phyloP scores from a whole-genome alignment of 2,888 invertebrate species.

The Ormyrus rosae region DNA sequence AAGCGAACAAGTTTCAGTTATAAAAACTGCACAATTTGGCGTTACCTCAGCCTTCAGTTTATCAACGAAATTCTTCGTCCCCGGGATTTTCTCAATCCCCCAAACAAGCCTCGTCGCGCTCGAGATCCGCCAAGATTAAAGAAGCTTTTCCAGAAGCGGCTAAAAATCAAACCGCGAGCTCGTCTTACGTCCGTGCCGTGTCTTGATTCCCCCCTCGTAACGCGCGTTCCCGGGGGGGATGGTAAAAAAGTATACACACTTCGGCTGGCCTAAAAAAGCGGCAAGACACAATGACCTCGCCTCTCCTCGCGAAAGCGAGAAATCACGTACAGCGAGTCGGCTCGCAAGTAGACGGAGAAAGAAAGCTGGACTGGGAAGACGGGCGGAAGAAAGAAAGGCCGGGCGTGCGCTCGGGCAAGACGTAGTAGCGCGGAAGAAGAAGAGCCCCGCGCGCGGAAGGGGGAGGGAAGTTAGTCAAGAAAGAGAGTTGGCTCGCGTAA shows the following conservation, averaged over 20 bases:
- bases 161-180: too few relatives aligned
- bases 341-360: not conserved
- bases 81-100: too few relatives aligned
- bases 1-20: too few relatives aligned
- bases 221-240: not conserved
- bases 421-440: not conserved
- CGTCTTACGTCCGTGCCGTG: too few relatives aligned
- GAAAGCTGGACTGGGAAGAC: not conserved
- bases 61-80: too few relatives aligned
- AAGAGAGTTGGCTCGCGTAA: conserved; percentile 37
- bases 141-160: too few relatives aligned
- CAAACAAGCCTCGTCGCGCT: too few relatives aligned
- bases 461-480: not conserved
- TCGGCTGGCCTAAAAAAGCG: conserved; percentile 46
- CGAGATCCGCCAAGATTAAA: not conserved
- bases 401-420: conserved; percentile 47
- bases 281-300: conserved; percentile 22
- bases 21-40: too few relatives aligned
- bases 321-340: conserved; percentile 51
- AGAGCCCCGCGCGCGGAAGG: not conserved
- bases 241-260: conserved; percentile 2
- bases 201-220: too few relatives aligned
- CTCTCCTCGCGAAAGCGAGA: conserved; percentile 26
- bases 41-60: too few relatives aligned
- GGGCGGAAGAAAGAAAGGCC: conserved; percentile 44